Base-by-base conservation (phyloP, 2,888 invertebrate genomes). In the Chydorus sphaericus region DNA sequence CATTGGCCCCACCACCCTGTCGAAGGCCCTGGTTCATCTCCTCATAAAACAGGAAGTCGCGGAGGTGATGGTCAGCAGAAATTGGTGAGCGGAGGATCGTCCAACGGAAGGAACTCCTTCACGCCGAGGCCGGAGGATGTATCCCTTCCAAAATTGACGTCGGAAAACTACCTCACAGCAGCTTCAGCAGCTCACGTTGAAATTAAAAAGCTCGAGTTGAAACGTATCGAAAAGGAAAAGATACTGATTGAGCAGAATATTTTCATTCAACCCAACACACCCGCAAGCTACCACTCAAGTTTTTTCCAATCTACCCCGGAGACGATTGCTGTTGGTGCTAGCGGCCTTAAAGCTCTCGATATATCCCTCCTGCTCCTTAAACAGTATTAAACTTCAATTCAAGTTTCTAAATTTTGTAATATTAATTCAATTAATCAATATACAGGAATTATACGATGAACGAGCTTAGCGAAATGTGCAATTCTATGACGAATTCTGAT, bases 221-320 rank as follows among this genome's bases (percentile, higher is more conserved):
- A 60, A 18, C 29, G 63, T 28, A 37, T 62, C 16, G 58, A 62
- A 8, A 59, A 57, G 29, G 60, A 60, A 14, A 59, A 63, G 50
- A 59, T 33, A 10, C 49, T 55, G 26, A 49, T 55, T 11, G 28
- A 31, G 33, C 31, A 39, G 8, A 30, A 28, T 8, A 49, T 55
- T 37, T 16, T 68, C 18, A 60, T 67, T 48, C 62, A 62, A 55
- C 63, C 63, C n/a, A 67, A 66, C 14, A 66, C 68, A 23, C 66
- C 70, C 2, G 68, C 69, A 7, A 67, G 65, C 33, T 64, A 65
- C 56, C 70, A 71, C 59, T 68, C 67, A 59, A 67, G 68, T 57
- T 68, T 70, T 59, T 70, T 71, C 60, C 66, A 65, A 33, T 67
- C 69, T 11, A 64, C 67, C 26, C 68, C 69, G 56, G 61, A 63